A percentile compares a stretch with the other conserved stretches of the same genome.
These are phyloP conservation scores for Ischnura elegans DNA, from an alignment of 2,888 invertebrate genomes.

Conservation along the genomic window DNA sequence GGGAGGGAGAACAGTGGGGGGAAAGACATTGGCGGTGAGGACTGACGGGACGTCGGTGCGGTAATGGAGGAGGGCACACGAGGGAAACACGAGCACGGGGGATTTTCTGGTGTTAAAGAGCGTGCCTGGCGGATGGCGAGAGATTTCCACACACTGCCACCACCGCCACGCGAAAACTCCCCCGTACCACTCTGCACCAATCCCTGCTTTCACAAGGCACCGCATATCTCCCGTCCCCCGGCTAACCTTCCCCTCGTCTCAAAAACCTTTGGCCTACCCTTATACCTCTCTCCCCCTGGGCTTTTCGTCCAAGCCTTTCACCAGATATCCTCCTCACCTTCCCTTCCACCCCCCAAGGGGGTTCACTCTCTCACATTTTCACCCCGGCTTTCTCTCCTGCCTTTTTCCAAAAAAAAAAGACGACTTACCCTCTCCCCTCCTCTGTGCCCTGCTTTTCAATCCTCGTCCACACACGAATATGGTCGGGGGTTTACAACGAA, in stretches of 20 bases:
- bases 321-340: background rate
- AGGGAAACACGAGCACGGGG: background rate
- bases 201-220: background rate
- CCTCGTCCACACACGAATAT: background rate
- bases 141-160: background rate
- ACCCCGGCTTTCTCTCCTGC: background rate
- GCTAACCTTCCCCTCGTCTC: background rate
- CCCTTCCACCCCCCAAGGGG: background rate
- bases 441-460: background rate
- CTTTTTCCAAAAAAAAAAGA: background rate
- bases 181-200: slow-evolving; percentile 51
- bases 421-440: background rate
- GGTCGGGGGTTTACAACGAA: background rate
- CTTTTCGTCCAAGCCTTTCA: background rate
- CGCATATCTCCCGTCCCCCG: background rate
- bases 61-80: background rate
- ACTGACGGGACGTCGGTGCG: background rate
- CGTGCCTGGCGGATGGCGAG: slow-evolving; percentile 40
- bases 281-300: background rate
- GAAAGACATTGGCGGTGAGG: background rate
- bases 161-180: background rate
- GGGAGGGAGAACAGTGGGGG: background rate
- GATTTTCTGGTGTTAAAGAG: slow-evolving; percentile 47
- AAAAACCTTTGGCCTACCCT: background rate
- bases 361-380: background rate